Evolutionary conservation across 2,113 vertebrate genomes (phyloP), one percentile per base, ranked within the genome.

Genomic region (Aldabrachelys gigantea): DNA sequence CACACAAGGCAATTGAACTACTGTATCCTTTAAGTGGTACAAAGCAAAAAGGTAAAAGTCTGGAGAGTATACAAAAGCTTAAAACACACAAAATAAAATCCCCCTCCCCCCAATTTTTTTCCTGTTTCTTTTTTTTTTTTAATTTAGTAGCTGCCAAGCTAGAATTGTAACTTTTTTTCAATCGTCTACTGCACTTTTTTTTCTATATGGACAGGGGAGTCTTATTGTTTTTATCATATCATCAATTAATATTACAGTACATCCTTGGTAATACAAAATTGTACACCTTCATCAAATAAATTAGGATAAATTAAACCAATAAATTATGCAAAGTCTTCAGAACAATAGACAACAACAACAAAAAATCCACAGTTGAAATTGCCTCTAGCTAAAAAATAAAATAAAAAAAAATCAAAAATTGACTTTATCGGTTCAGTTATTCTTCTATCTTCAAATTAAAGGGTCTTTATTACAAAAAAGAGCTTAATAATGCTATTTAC

Each of bases 251-350:
- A 99, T 99, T 99, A 99, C 99, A 99, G 98, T 99, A 99, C 98
- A 99, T 99, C 99, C 99, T 99, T 99, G 98, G 98, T 98, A 98
- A 99, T 99, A 99, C 98, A 99, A 99, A 99, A 98, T 98, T 99
- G 98, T 99, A 99, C 98, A 99, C 99, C 98, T 98, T 99, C 98
- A 99, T 99, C 98, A 99, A 99, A 99, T 99, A 99, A 99, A 99
- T 99, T 99, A 99, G 98, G 99, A 99, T 99, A 99, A 99, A 99
- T 99, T 99, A 99, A 99, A 99, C 98, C 99, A 99, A 99, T 99
- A 99, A 99, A 99, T 99, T 99, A 99, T 99, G 99, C 99, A 99
- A 99, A 99, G 99, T 99, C 98, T 98, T 99, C 98, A 99, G 99
- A 99, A 99, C 99, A 99, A 99, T 96, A 98, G 98, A 99, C 98